Evolutionary conservation across 2,888 invertebrate genomes (phyloP).

Genomic region (Drosophila phalerata): DNA sequence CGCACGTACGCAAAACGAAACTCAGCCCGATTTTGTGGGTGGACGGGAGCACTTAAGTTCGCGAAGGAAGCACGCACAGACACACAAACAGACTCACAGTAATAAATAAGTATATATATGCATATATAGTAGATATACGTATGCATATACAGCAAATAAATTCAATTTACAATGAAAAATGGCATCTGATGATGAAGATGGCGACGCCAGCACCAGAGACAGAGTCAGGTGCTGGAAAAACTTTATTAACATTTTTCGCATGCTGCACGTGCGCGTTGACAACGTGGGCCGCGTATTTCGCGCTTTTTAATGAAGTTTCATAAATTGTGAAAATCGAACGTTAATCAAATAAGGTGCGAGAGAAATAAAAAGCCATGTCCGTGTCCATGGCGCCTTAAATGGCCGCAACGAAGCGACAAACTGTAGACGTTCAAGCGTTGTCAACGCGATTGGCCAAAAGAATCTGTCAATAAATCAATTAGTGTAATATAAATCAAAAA

Average conservation of each 20-base stretch:
- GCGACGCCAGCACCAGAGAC: slow-evolving; percentile 40
- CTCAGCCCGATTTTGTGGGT: slow-evolving; percentile 7
- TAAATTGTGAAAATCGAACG: slow-evolving; percentile 77
- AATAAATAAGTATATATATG: slow-evolving; percentile 12
- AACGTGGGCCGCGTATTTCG: slow-evolving; percentile 57
- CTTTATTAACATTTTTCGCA: slow-evolving; percentile 79
- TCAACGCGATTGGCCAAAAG: slow-evolving; percentile 59
- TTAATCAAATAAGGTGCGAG: slow-evolving; percentile 76
- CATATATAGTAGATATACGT: slow-evolving; percentile 14
- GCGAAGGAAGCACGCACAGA: slow-evolving; percentile 12
- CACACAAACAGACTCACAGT: slow-evolving; percentile 11
- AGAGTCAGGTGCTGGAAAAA: slow-evolving; percentile 54
- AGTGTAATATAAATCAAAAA: slow-evolving; percentile 72
- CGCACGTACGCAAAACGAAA: slow-evolving; percentile 48
- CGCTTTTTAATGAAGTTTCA: slow-evolving; percentile 77
- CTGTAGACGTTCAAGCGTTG: slow-evolving; percentile 52
- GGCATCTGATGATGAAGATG: slow-evolving; percentile 74
- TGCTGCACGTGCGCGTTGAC: slow-evolving; percentile 70
- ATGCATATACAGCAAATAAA: slow-evolving; percentile 58
- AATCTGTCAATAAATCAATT: slow-evolving; percentile 79
- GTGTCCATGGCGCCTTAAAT: slow-evolving; percentile 65
- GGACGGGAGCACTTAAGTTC: neutral
- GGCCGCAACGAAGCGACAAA: slow-evolving; percentile 64
- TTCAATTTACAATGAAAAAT: slow-evolving; percentile 76
- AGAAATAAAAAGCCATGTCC: slow-evolving; percentile 49